Conservation (phyloP, 2,888 invertebrate species). For the Spialia ferax region DNA sequence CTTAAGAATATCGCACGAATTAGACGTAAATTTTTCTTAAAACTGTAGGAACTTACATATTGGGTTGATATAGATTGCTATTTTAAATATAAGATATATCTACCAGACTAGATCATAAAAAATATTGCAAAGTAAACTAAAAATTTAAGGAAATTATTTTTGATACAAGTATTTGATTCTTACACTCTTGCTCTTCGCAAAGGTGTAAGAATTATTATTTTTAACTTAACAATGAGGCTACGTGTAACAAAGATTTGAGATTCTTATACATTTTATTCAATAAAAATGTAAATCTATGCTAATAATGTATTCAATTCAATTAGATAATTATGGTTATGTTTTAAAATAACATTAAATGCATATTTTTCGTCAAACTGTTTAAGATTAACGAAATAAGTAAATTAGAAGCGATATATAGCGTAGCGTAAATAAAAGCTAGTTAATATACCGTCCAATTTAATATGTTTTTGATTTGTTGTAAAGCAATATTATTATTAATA, state of each 20-base stretch:
- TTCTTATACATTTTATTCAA: constrained; percentile 9
- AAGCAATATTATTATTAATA: not conserved
- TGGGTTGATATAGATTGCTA: too few relatives aligned
- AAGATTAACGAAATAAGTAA: not conserved
- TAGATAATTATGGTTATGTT: not conserved
- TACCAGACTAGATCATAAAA: not conserved
- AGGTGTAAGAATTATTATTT: constrained; percentile 16
- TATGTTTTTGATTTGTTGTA: not conserved
- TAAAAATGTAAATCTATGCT: constrained; percentile 29
- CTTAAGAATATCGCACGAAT: too few relatives aligned
- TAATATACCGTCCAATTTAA: constrained; percentile 3
- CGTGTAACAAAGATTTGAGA: constrained; percentile 9
- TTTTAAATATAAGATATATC: too few relatives aligned
- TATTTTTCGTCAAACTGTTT: not conserved
- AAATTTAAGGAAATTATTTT: not conserved
- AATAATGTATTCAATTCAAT: not conserved
- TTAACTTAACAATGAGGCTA: constrained; percentile 10
- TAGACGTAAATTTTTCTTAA: too few relatives aligned
- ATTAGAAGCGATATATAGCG: constrained; percentile 3
- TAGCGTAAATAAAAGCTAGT: constrained; percentile 3
- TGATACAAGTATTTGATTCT: not conserved
- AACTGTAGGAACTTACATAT: not conserved
- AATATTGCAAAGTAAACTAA: not conserved
- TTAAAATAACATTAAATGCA: not conserved
- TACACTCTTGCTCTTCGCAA: constrained; percentile 9